A percentile compares a stretch with the other conserved stretches of the same genome.
Evolutionary conservation across 2,888 invertebrate species (phyloP).

Genomic region (Homarus gammarus): DNA sequence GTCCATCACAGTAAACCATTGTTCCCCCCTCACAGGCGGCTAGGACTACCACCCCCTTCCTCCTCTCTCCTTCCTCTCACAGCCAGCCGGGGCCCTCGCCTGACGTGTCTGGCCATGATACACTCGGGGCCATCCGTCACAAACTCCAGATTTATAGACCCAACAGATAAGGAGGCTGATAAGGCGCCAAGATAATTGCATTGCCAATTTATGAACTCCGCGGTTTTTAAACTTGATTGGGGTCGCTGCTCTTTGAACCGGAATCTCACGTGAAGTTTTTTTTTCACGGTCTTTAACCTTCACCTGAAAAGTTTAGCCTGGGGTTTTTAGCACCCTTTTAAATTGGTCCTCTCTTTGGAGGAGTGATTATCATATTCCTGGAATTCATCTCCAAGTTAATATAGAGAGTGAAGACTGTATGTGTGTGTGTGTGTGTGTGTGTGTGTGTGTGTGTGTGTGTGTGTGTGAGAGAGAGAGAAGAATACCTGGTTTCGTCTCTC

Average conservation of each 20-base stretch:
- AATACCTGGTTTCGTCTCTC: too few relatives aligned
- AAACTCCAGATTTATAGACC: constrained; percentile 54
- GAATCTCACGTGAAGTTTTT: neutral
- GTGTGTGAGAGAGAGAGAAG: too few relatives aligned
- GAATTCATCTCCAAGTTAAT: constrained; percentile 7
- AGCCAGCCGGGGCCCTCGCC: neutral
- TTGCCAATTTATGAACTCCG: constrained; percentile 64
- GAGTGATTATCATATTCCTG: constrained; percentile 38
- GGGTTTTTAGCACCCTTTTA: constrained; percentile 41
- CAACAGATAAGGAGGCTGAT: constrained; percentile 50
- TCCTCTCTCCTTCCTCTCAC: neutral
- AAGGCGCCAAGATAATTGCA: constrained; percentile 53
- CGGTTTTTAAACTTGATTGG: constrained; percentile 62
- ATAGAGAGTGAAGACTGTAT: neutral
- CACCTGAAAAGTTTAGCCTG: constrained; percentile 5
- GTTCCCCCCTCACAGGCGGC: neutral
- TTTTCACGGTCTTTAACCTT: constrained; percentile 30
- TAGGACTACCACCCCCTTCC: constrained; percentile 9
- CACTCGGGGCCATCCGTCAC: constrained; percentile 52
- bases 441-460: too few relatives aligned
- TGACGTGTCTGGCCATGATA: constrained; percentile 35
- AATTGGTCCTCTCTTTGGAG: constrained; percentile 34
- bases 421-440: too few relatives aligned
- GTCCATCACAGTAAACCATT: neutral
- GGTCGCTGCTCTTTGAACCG: constrained; percentile 58